Evolutionary conservation across 2,797 vertebrate genomes (phyloP).

Genomic region (Salmo trutta): DNA sequence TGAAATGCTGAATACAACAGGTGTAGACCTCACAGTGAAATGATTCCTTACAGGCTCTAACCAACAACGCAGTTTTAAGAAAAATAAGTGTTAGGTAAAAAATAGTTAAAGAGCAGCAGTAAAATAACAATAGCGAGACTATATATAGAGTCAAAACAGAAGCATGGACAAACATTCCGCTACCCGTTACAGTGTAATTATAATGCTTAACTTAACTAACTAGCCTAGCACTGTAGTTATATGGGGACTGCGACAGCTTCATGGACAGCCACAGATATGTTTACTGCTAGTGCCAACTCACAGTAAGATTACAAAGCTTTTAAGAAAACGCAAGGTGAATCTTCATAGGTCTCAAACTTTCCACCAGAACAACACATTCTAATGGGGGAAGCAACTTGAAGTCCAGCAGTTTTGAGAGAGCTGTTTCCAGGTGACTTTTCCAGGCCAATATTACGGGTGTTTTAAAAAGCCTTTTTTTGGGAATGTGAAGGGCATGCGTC

Average conservation of each 20-base stretch:
- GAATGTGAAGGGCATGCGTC: constrained; percentile 11
- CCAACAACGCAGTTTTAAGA: no score
- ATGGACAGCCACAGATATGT: background rate
- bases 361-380: background rate
- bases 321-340: background rate
- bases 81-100: no score
- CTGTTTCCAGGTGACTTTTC: constrained; percentile 17
- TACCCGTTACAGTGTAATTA: no score
- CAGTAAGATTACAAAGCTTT: background rate
- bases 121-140: no score
- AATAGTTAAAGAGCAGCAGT: no score
- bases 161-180: no score
- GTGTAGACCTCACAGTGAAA: no score
- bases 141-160: no score
- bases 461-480: constrained; percentile 25
- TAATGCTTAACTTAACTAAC: no score
- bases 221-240: no score
- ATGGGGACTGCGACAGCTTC: background rate
- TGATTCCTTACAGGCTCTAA: no score
- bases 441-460: constrained; percentile 10
- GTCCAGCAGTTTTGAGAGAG: constrained; percentile 4
- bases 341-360: constrained; percentile 21
- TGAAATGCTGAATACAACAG: no score
- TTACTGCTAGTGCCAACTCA: background rate
- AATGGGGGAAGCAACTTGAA: background rate